Conservation (phyloP, 2,113 vertebrate species). For the Xerus inauris region DNA sequence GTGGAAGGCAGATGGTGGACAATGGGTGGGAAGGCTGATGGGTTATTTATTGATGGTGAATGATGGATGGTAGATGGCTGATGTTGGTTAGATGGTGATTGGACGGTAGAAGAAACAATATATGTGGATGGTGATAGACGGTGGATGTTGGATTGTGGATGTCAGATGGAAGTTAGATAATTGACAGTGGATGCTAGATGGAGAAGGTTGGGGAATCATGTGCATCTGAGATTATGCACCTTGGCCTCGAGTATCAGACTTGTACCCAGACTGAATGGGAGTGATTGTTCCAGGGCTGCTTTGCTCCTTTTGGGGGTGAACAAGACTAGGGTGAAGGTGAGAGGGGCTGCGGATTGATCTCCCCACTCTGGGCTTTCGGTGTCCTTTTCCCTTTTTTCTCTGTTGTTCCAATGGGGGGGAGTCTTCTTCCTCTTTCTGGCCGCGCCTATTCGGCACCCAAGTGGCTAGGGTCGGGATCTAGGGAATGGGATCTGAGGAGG, state of each 20-base stretch:
- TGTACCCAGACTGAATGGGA: background rate
- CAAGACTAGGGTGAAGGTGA: background rate
- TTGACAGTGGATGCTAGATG: fast-evolving
- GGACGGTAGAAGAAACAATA: background rate
- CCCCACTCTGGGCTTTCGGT: fast-evolving
- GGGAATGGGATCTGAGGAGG: background rate
- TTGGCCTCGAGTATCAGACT: background rate
- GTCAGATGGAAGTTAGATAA: background rate
- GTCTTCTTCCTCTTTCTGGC: background rate
- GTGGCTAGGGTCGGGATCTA: background rate
- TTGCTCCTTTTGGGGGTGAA: background rate
- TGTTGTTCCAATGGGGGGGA: background rate
- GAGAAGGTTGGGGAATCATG: fast-evolving
- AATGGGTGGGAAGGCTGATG: background rate
- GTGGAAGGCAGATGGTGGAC: fast-evolving
- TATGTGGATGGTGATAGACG: too few relatives aligned
- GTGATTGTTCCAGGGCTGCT: background rate
- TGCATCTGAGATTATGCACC: fast-evolving
- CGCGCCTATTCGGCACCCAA: background rate
- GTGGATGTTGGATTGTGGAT: too few relatives aligned
- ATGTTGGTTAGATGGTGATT: background rate
- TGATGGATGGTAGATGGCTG: background rate
- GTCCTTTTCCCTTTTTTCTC: background rate
- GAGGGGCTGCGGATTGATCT: fast-evolving
- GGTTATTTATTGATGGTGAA: background rate